These are phyloP conservation scores for Amia ocellicauda DNA, from an alignment of 2,113 vertebrate species.

Conservation along the genomic window DNA sequence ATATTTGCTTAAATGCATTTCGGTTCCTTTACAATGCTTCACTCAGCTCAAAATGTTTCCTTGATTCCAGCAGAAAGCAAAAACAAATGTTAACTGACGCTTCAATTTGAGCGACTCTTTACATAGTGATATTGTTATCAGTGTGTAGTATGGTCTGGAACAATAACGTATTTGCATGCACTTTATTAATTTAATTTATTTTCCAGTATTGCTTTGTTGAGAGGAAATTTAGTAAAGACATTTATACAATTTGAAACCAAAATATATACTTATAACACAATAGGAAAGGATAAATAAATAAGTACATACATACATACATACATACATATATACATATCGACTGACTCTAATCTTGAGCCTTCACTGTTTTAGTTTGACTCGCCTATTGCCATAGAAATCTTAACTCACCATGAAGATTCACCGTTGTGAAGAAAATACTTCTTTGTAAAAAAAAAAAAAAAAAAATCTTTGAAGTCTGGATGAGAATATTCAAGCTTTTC, in stretches of 20 bases:
- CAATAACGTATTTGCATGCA: slow-evolving; percentile 75
- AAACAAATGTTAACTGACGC: slow-evolving; percentile 74
- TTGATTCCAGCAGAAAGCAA: slow-evolving; percentile 76
- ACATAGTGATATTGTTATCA: slow-evolving; percentile 71
- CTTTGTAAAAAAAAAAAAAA: slow-evolving; percentile 79
- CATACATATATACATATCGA: slow-evolving; percentile 80
- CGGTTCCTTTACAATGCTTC: slow-evolving; percentile 78
- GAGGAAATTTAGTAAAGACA: slow-evolving; percentile 72
- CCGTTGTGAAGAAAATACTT: slow-evolving; percentile 93
- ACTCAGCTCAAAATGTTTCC: slow-evolving; percentile 75
- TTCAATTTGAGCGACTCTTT: slow-evolving; percentile 70
- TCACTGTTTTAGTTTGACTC: slow-evolving; percentile 97
- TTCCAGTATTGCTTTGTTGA: too few relatives aligned
- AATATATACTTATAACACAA: too few relatives aligned
- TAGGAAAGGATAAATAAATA: slow-evolving; percentile 71
- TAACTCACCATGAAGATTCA: slow-evolving; percentile 99
- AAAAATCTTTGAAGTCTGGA: slow-evolving; percentile 91
- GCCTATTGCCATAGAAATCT: slow-evolving; percentile 97
- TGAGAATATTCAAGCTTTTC: slow-evolving; percentile 84
- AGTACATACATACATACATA: slow-evolving; percentile 72
- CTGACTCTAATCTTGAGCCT: slow-evolving; percentile 97
- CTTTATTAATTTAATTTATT: too few relatives aligned
- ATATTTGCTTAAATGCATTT: slow-evolving; percentile 82
- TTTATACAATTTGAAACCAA: too few relatives aligned
- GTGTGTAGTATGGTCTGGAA: slow-evolving; percentile 76